phyloP scores from a whole-genome alignment of 2,888 invertebrate genomes.

The Tetragnatha montana region DNA sequence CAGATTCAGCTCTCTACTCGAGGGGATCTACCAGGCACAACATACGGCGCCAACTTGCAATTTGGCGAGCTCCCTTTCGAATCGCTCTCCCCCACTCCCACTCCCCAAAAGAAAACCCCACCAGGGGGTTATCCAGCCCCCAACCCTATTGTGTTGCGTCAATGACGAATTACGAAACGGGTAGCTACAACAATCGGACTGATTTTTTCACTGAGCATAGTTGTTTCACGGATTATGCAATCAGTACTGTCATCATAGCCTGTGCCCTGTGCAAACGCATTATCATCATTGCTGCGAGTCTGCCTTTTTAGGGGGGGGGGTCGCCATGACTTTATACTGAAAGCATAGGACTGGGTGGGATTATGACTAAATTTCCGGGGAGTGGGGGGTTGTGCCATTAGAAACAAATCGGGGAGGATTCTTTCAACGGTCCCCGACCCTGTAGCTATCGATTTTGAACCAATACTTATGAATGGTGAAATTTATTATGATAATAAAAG shows the following conservation, averaged over 20 bases:
- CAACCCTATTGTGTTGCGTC: constrained; percentile 47
- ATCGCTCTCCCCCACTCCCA: no score
- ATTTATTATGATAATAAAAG: no score
- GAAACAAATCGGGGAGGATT: background rate
- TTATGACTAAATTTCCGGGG: background rate
- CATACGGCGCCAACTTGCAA: background rate
- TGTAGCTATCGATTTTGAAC: no score
- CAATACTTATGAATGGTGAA: no score
- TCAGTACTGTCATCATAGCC: constrained; percentile 56
- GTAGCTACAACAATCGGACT: constrained; percentile 17
- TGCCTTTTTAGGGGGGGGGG: constrained; percentile 3
- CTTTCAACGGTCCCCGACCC: background rate
- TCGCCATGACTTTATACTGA: constrained; percentile 28
- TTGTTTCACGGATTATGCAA: constrained; percentile 49
- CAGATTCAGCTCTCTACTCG: no score
- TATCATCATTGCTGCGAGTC: constrained; percentile 32
- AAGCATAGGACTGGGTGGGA: background rate
- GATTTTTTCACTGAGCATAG: constrained; percentile 38
- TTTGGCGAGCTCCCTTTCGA: constrained; percentile 23
- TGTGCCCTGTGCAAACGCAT: constrained; percentile 62
- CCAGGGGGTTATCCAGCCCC: constrained; percentile 25
- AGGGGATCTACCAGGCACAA: no score
- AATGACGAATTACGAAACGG: constrained; percentile 27
- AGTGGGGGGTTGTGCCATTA: background rate
- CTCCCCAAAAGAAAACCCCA: constrained; percentile 8